These are phyloP conservation scores for Glaucidium brasilianum DNA, from an alignment of 2,113 vertebrate genomes.

Conservation along the genomic window DNA sequence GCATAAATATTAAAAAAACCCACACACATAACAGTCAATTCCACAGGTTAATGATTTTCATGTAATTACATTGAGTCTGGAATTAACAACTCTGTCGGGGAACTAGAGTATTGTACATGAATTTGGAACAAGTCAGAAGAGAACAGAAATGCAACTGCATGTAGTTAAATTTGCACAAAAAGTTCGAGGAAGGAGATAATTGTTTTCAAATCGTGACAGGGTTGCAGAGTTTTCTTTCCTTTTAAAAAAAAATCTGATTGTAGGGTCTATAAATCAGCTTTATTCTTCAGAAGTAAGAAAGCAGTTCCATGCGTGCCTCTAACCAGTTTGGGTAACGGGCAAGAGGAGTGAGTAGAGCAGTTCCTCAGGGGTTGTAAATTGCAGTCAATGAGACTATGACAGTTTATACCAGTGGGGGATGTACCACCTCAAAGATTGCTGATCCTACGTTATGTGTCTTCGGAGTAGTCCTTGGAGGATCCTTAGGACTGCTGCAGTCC, in stretches of 20 bases:
- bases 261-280: background rate
- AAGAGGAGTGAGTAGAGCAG: background rate
- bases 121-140: background rate
- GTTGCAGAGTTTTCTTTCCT: background rate
- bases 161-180: background rate
- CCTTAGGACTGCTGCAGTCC: conserved; percentile 21
- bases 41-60: background rate
- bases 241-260: background rate
- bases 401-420: background rate
- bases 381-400: background rate
- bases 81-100: background rate
- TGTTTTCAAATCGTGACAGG: background rate
- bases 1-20: background rate
- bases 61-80: background rate
- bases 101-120: background rate
- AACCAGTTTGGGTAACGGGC: background rate
- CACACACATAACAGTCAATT: background rate
- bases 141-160: background rate
- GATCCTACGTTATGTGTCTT: background rate
- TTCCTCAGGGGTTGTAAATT: conserved; percentile 19
- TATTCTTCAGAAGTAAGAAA: background rate
- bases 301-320: background rate
- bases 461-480: conserved; percentile 48
- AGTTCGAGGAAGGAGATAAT: background rate
- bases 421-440: background rate